These are phyloP conservation scores for Lasioglossum calceatum DNA, from an alignment of 2,888 invertebrate genomes.

Conservation along the genomic window DNA sequence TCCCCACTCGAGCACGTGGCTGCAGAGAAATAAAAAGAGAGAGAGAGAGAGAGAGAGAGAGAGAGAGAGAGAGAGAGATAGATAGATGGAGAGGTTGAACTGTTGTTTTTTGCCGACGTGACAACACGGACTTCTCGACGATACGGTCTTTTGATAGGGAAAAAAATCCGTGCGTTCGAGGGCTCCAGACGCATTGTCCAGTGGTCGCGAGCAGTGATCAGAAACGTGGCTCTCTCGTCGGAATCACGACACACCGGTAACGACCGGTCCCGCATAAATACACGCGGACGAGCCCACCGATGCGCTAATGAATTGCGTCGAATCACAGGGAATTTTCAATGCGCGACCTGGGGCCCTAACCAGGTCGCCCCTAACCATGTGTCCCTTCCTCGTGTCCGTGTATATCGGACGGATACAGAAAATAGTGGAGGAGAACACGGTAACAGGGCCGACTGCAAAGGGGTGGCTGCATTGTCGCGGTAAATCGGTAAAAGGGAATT, in stretches of 20 bases:
- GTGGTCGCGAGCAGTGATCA: conserved; percentile 67
- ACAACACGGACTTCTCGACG: background rate
- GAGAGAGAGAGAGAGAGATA: too few relatives aligned
- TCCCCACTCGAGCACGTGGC: background rate
- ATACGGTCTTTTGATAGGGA: background rate
- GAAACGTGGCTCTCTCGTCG: conserved; percentile 57
- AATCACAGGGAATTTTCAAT: conserved; percentile 80
- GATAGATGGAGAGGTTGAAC: background rate
- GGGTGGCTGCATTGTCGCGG: conserved; percentile 58
- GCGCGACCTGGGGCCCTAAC: conserved; percentile 18
- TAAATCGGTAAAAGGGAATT: conserved; percentile 74
- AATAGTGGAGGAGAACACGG: conserved; percentile 18
- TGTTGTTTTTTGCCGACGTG: conserved; percentile 4
- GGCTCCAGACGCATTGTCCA: background rate
- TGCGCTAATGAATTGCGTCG: conserved; percentile 77
- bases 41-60: background rate
- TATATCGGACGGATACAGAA: conserved; percentile 12
- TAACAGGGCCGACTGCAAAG: conserved; percentile 12
- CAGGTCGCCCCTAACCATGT: background rate
- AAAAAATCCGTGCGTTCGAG: background rate
- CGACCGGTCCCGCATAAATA: conserved; percentile 79
- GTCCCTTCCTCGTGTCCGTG: conserved; percentile 13
- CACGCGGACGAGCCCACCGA: conserved; percentile 63
- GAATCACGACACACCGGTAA: conserved; percentile 73
- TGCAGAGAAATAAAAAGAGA: background rate